phyloP scores from a whole-genome alignment of 2,797 vertebrate genomes.

The Aphelocoma californica region DNA sequence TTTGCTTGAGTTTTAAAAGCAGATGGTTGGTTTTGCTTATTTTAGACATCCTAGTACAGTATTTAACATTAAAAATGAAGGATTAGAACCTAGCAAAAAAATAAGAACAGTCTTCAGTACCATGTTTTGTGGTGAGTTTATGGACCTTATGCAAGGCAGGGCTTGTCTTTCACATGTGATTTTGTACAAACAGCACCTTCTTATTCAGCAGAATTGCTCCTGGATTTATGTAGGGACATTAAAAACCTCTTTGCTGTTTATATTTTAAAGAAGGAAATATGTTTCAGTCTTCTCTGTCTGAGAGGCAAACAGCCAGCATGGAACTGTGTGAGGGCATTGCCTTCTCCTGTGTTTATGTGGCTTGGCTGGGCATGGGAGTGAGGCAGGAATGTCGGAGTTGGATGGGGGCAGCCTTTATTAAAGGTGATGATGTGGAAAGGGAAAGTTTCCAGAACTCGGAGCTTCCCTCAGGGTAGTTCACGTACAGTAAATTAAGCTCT shows the following conservation, averaged over 20 bases:
- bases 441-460: background rate
- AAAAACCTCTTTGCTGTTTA: background rate
- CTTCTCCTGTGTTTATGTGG: rapidly evolving
- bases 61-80: background rate
- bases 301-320: background rate
- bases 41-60: background rate
- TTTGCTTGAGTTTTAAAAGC: background rate
- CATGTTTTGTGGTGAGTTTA: background rate
- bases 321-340: background rate
- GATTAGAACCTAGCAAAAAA: background rate
- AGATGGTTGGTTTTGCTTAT: background rate
- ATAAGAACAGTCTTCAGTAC: background rate
- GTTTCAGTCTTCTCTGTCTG: background rate
- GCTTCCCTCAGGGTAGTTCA: background rate
- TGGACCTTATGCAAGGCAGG: background rate
- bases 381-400: background rate
- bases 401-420: background rate
- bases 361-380: background rate
- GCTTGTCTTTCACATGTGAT: background rate
- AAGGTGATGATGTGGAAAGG: background rate
- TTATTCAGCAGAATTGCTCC: background rate
- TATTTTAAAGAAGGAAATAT: background rate
- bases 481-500: background rate
- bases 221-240: background rate
- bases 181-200: background rate